phyloP scores from a whole-genome alignment of 2,113 vertebrate species.

The Pedionomus torquatus region DNA sequence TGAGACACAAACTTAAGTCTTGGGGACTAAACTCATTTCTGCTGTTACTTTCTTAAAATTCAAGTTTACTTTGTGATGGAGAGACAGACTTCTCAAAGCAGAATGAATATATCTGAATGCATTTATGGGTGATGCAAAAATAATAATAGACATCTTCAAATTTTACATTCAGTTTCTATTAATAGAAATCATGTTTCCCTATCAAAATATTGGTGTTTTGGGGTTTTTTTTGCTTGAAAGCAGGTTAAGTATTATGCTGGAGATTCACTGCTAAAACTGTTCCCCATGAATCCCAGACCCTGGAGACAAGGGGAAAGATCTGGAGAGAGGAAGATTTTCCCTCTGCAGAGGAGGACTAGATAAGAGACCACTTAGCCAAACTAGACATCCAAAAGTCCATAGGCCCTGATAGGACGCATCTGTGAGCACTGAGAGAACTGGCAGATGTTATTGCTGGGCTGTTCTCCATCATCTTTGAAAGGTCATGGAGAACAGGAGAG shows the following conservation, averaged over 20 bases:
- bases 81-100: background rate
- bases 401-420: no score
- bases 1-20: background rate
- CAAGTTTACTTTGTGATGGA: background rate
- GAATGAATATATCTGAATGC: background rate
- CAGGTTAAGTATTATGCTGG: background rate
- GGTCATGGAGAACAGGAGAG: no score
- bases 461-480: no score
- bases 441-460: no score
- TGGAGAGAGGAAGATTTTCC: no score
- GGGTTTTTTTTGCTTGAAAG: background rate
- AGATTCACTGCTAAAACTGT: background rate
- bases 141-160: background rate
- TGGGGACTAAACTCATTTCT: background rate
- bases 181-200: background rate
- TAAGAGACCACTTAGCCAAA: no score
- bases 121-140: background rate
- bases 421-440: no score
- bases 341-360: no score
- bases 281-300: no score
- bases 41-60: background rate
- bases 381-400: no score
- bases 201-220: background rate
- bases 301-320: no score
- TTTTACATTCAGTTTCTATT: background rate